Base-by-base conservation (phyloP, 2,888 invertebrate species). In the Drosophila stalkeri region DNA sequence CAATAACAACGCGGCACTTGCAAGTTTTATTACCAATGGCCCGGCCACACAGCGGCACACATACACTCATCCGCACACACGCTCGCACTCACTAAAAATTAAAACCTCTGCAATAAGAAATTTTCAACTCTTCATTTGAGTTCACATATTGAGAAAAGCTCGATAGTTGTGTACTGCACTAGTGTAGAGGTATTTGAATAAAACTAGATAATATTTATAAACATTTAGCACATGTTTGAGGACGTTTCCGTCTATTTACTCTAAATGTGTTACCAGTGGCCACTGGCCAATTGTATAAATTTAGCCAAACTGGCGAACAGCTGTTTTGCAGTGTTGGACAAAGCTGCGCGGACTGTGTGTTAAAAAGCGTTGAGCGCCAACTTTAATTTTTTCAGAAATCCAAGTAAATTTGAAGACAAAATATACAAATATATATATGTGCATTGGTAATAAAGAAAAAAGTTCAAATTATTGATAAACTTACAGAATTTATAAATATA, bases 261-360 rank as follows among this genome's bases (percentile, higher is more conserved):
- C 35, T 31, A 44, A 55, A 33, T 51, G 33, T 44, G 39, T 41
- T 46, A 43, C 44, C 41, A 44, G 39, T 47, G 61, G 63, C 64
- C 64, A 27, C 56, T 56, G 63, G 75, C 77, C 77, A 75, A 79
- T 63, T 64, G 60, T 54, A 60, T 37, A 4, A 62, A 66, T 64
- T 79, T 75, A 71, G 64, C 75, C 61, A 75, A 77, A 71, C 71
- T 79, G 63, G 14, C 18, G 33, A 64, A 62, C 77, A 77, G 77
- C 77, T 77, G 77, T 18, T 7, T 43, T 9, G 12, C 52, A 77
- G 77, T 80, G 80, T 62, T 77, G 71, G 43, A 12, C 39, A 77
- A 59, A 31, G 49, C 12, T 27, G 27, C 16, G 0, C 3, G 12
- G 20, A 1, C 49, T 39, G 61, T 41, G 47, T 59, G 54, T 41